Base-by-base conservation (phyloP, 2,113 vertebrate species). In the Platichthys flesus region DNA sequence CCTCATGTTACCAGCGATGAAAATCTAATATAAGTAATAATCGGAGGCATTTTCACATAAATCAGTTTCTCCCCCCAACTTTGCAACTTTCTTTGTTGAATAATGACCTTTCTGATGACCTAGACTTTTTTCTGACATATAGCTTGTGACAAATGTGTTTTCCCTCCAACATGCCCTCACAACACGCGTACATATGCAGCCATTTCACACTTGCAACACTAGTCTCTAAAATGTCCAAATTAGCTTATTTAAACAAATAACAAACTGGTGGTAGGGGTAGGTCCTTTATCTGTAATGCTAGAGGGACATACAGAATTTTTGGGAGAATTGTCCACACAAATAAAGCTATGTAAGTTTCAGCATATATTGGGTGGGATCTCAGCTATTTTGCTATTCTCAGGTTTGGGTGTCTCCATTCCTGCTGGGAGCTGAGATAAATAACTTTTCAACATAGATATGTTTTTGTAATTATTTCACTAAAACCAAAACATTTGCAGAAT, bases 11-110 rank as follows among this genome's bases (percentile, higher is more conserved):
- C 58, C 61, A 76, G 67, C 64, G 14, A 78, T 59, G 54, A 64
- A 86, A 83, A 78, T 56, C 3, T 74, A 57, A 64, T 72, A 45
- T 31, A 64, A 82, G 51, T 60, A 54, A 74, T 63, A 47, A 78
- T 69, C 31, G 7, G 52, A 59, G 62, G 49, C 31, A 61, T 15
- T 82, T 81, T 64, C 8, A 63, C 52, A 68, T 64, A 72, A 68
- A 76, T 81, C 51, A 67, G 7, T 40, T 58, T 81, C 28, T 28
- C 13, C 21, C 16, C 37, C n/a, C 12, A 64, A 51, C 35, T 42
- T 49, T 52, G 23, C 52, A 52, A 61, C 23, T 73, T 49, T 68
- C 47, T n/a, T 40, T 26, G 47, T 42, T 68, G 51, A 23, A 10
- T 37, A 14, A 28, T 60, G 59, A 60, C 42, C 35, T 67, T 42